phyloP scores from a whole-genome alignment of 2,797 vertebrate species.

The Acipenser transmontanus region DNA sequence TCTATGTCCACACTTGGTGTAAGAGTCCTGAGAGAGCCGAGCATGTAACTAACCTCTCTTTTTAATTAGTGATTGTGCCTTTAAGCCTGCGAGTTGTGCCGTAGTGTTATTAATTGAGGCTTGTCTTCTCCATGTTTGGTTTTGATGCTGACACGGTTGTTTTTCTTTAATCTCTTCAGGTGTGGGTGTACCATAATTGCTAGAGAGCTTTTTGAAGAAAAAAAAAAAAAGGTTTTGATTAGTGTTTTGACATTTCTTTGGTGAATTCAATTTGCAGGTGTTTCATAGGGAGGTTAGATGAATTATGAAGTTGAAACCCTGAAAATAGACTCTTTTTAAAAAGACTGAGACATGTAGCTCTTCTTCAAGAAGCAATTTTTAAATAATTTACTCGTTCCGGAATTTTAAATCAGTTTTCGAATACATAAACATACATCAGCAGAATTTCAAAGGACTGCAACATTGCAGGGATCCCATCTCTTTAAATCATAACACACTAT shows the following conservation, averaged over 20 bases:
- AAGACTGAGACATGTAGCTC: too few relatives aligned
- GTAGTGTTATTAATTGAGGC: constrained; percentile 23
- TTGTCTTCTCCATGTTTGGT: constrained; percentile 25
- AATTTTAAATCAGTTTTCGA: too few relatives aligned
- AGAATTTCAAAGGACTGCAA: too few relatives aligned
- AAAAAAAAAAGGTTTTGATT: constrained; percentile 6
- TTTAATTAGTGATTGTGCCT: constrained; percentile 25
- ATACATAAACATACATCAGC: too few relatives aligned
- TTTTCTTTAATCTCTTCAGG: constrained; percentile 3
- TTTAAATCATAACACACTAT: too few relatives aligned
- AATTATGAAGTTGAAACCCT: too few relatives aligned
- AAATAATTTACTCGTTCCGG: too few relatives aligned
- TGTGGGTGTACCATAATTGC: background rate
- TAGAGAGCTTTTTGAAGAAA: constrained; percentile 13
- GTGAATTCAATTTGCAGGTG: too few relatives aligned
- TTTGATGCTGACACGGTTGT: constrained; percentile 35
- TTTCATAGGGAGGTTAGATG: too few relatives aligned
- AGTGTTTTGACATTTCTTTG: background rate
- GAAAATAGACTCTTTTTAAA: too few relatives aligned
- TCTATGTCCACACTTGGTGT: constrained; percentile 25
- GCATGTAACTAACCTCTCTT: constrained; percentile 36
- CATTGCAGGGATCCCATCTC: too few relatives aligned
- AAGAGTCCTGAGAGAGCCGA: constrained; percentile 1
- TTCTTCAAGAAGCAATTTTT: too few relatives aligned
- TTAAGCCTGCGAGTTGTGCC: constrained; percentile 28